Evolutionary conservation across 2,113 vertebrate species (phyloP), one percentile per base, ranked within the genome.

Genomic region (Dicaeum eximium): DNA sequence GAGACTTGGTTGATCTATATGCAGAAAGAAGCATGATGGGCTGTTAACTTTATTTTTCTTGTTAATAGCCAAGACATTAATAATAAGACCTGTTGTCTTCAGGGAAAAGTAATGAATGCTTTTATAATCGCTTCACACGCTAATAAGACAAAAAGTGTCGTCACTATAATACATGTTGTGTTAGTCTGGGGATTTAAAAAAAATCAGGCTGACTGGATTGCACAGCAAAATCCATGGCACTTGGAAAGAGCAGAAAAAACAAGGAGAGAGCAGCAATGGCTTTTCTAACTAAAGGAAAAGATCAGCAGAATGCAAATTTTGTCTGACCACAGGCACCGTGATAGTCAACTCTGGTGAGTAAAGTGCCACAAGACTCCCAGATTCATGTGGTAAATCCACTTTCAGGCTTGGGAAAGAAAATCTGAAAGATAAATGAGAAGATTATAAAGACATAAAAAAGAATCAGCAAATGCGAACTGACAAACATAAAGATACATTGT

Each of bases 251-350:
- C 7, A 62, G 18, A 42, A 38, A 54, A 83, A 80, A 17, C 13
- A 67, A 25, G 1, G 19, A 45, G 20, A 54, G 8, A 67, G 4
- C 24, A 72, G 13, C 13, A 88, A n/a, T 28, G n/a, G 9, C 15
- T 22, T 4, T 10, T 58, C 4, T 60, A 10, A 42, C 11, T 44
- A 31, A 79, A 45, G 47, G 25, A 69, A 31, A 0, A 65, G 25
- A 33, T 53, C 4, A 61, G 30, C 14, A 73, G 38, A 90, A 62
- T 2, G 9, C 3, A 81, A 45, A 38, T 11, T 72, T 64, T 2
- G 0, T 28, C 54, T 66, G 38, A 70, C 10, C 24, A 53, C 37
- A 58, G 7, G 6, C 72, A 65, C 8, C 8, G 20, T 0, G 3
- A 19, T 20, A 44, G 38, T 38, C 30, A 75, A 11, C 1, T 0